phyloP scores from a whole-genome alignment of 2,888 invertebrate genomes.

The Agrotis segetum region DNA sequence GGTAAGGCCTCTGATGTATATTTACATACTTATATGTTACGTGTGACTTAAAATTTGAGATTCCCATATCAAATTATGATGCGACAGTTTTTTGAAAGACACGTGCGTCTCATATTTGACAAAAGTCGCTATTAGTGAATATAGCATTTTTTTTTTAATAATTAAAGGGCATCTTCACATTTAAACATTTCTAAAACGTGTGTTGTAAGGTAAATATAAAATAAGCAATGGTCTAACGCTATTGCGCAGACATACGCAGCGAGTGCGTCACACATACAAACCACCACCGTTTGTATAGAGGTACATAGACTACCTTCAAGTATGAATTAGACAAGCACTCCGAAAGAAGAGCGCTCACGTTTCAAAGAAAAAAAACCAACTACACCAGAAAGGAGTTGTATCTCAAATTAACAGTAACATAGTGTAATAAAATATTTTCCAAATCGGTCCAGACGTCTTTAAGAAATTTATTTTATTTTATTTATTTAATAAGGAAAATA shows the following conservation, averaged over 20 bases:
- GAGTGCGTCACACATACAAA: constrained; percentile 68
- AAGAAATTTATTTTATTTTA: too few species aligned
- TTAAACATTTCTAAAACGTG: constrained; percentile 50
- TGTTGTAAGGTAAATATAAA: constrained; percentile 61
- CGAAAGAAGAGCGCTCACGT: not conserved
- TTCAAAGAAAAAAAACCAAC: not conserved
- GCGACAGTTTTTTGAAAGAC: constrained; percentile 26
- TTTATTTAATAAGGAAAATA: too few species aligned
- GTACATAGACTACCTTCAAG: constrained; percentile 38
- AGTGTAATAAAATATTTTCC: too few species aligned
- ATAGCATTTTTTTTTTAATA: constrained; percentile 15
- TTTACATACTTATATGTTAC: constrained; percentile 1
- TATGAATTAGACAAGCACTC: constrained; percentile 37
- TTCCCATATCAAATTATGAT: constrained; percentile 13
- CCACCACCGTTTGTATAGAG: constrained; percentile 60
- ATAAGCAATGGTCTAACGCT: constrained; percentile 54
- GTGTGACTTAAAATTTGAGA: constrained; percentile 11
- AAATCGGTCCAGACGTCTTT: too few species aligned
- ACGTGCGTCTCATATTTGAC: constrained; percentile 21
- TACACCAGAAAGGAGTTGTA: too few species aligned
- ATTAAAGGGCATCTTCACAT: constrained; percentile 38
- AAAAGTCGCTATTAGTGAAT: not conserved
- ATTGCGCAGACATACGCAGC: constrained; percentile 59
- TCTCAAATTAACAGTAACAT: too few species aligned
- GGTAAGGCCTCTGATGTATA: too few species aligned